Evolutionary conservation across 2,888 invertebrate species (phyloP).

Genomic region (Heterodera filipjevi): DNA sequence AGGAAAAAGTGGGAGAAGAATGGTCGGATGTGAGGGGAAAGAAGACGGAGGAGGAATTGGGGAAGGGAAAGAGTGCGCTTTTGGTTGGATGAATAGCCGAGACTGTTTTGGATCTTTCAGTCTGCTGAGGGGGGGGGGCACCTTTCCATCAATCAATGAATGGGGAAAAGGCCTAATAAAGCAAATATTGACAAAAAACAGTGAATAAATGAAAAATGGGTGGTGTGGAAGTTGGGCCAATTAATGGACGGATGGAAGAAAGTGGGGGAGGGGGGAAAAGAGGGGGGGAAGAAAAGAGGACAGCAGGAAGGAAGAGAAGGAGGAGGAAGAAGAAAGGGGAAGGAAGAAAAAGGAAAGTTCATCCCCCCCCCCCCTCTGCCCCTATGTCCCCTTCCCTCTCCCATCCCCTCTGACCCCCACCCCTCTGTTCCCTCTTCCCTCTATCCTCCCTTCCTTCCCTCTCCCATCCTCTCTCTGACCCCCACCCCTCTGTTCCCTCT

Average conservation of each 20-base stretch:
- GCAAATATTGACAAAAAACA: slow-evolving; percentile 12
- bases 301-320: background rate
- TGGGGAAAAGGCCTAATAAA: background rate
- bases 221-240: background rate
- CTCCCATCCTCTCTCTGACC: background rate
- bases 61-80: too few relatives aligned
- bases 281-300: background rate
- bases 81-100: background rate
- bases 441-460: too few relatives aligned
- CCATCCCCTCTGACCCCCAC: background rate
- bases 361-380: background rate
- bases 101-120: background rate
- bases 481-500: background rate
- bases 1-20: background rate
- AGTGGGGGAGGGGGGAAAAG: background rate
- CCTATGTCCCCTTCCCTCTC: background rate
- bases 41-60: background rate
- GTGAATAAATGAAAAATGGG: background rate
- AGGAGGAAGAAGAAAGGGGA: background rate
- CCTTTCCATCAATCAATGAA: background rate
- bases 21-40: background rate
- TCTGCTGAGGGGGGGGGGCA: background rate
- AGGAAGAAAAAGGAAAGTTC: background rate
- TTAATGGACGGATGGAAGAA: background rate
- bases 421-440: too few relatives aligned